Evolutionary conservation across 37 sponge, comb jelly and placozoan species (phyloP).

Genomic region (Axinella damicornis): DNA sequence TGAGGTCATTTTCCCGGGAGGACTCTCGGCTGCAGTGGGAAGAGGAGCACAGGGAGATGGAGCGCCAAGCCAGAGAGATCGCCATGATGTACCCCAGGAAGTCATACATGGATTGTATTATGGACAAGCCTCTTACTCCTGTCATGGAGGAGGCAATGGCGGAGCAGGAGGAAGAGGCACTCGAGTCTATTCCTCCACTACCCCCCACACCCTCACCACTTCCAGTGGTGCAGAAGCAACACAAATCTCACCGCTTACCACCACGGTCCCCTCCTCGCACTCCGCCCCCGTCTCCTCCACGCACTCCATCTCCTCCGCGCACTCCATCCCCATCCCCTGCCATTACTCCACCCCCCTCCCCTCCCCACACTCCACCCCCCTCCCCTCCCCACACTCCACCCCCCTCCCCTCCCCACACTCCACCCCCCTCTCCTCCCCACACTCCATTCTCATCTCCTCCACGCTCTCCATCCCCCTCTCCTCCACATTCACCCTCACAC

Average conservation of each 20-base stretch:
- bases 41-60: constrained; percentile 24
- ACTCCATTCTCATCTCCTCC: neutral
- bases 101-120: neutral
- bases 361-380: neutral
- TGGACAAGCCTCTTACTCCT: neutral
- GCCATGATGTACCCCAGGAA: constrained; percentile 17
- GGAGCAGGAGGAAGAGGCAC: constrained; percentile 12
- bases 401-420: neutral
- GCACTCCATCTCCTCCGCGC: no score
- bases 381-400: neutral
- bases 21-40: constrained; percentile 13
- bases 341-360: neutral
- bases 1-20: constrained; percentile 4
- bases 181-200: constrained; percentile 9
- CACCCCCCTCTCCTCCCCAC: neutral
- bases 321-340: neutral
- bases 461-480: neutral
- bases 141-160: constrained; percentile 15
- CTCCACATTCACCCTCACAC: neutral
- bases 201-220: neutral
- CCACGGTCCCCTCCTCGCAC: neutral
- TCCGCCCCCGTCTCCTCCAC: no score
- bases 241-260: neutral
- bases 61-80: constrained; percentile 22
- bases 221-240: no score